phyloP scores from a whole-genome alignment of 2,888 invertebrate genomes.

The Chrysolina americana region DNA sequence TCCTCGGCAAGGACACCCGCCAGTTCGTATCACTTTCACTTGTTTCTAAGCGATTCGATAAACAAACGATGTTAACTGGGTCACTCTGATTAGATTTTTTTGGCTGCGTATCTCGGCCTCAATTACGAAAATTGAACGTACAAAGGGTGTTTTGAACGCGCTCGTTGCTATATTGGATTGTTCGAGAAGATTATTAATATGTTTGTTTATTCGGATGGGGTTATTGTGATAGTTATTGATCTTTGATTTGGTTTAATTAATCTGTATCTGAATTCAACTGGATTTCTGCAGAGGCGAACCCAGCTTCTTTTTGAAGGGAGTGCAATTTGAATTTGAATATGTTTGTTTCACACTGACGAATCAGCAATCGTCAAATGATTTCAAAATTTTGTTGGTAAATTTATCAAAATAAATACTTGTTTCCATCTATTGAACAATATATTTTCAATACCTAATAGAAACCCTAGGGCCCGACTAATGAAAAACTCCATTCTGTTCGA shows the following conservation, averaged over 20 bases:
- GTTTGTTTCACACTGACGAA: no score
- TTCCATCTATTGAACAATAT: no score
- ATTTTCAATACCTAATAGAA: no score
- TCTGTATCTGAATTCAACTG: no score
- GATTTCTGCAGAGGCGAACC: no score
- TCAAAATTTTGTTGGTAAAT: no score
- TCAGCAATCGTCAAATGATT: no score
- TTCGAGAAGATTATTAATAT: not conserved
- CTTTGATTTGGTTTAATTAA: not conserved
- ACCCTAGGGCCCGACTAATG: no score
- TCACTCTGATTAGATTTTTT: constrained; percentile 16
- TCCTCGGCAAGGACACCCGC: constrained; percentile 31
- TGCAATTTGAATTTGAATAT: no score
- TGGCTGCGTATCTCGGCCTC: not conserved
- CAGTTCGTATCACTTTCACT: constrained; percentile 31
- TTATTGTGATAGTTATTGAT: not conserved
- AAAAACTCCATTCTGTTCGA: no score
- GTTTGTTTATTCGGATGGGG: not conserved
- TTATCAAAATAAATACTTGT: no score
- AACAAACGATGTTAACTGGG: constrained; percentile 22
- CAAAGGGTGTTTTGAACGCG: not conserved
- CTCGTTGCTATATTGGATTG: not conserved
- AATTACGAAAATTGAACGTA: not conserved
- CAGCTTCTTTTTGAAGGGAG: no score
- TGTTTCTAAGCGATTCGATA: constrained; percentile 26